Percentiles rank a stretch among this genome's conserved stretches.
phyloP scores from a whole-genome alignment of 2,113 vertebrate genomes.

The Lophius piscatorius region DNA sequence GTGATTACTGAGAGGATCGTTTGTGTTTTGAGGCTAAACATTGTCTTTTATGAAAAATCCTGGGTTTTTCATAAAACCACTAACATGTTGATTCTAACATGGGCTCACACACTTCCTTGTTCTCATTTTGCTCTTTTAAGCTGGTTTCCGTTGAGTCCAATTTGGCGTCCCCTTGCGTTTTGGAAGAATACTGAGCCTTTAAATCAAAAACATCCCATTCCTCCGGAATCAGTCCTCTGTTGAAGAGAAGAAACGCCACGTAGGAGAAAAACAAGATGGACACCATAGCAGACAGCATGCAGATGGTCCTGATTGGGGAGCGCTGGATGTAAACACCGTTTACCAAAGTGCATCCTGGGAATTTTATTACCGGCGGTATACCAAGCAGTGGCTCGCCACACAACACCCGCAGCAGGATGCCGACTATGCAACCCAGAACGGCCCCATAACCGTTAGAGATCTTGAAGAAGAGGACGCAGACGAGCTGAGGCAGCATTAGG shows the following conservation, averaged over 20 bases:
- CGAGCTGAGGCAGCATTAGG: conserved; percentile 83
- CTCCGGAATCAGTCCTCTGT: conserved; percentile 67
- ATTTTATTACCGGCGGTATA: conserved; percentile 66
- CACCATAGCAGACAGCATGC: conserved; percentile 69
- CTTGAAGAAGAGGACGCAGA: conserved; percentile 74
- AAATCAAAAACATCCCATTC: conserved; percentile 77
- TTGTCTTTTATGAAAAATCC: too few species aligned
- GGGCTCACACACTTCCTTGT: conserved; percentile 38
- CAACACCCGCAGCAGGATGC: conserved; percentile 77
- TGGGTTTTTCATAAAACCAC: neutral
- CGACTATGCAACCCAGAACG: conserved; percentile 71
- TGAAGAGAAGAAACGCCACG: conserved; percentile 69
- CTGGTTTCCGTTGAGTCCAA: conserved; percentile 1
- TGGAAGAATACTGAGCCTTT: neutral
- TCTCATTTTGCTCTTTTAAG: conserved; percentile 27
- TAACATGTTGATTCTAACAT: conserved; percentile 62
- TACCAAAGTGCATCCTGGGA: conserved; percentile 74
- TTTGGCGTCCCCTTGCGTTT: neutral
- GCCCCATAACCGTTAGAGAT: conserved; percentile 81
- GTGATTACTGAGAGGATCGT: too few species aligned
- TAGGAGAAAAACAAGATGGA: conserved; percentile 70
- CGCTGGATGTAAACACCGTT: conserved; percentile 70
- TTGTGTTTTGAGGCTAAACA: too few species aligned
- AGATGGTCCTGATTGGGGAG: conserved; percentile 81
- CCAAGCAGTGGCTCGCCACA: conserved; percentile 79